Conservation (phyloP, 2,113 vertebrate species). For the Muntiacus muntjak region DNA sequence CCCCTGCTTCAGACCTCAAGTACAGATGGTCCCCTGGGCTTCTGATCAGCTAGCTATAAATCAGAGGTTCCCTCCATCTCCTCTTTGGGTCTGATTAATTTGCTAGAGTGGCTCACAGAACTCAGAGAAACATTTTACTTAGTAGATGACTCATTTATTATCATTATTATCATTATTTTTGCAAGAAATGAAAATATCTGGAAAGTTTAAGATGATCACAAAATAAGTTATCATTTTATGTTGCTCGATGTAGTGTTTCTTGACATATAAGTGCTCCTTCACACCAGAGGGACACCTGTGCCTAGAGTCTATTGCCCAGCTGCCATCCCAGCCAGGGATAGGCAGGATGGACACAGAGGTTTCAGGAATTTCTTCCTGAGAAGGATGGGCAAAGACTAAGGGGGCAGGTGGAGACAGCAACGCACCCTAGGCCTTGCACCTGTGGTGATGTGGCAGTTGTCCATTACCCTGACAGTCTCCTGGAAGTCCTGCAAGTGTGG, state of each 20-base stretch:
- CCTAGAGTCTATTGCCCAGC: not conserved
- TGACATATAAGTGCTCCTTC: not conserved
- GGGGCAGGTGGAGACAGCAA: fast-evolving
- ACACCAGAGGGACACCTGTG: not conserved
- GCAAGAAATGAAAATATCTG: not conserved
- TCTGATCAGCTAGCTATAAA: not conserved
- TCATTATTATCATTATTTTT: not conserved
- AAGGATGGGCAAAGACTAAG: not conserved
- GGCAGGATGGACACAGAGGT: not conserved
- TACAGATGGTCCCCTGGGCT: not conserved
- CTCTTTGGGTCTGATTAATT: not conserved
- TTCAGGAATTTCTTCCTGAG: not conserved
- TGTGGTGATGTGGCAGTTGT: constrained; percentile 87
- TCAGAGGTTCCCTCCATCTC: not conserved
- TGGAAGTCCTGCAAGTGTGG: constrained; percentile 95
- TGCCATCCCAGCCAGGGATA: not conserved
- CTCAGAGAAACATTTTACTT: not conserved
- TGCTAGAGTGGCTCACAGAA: not conserved
- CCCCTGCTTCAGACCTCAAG: not conserved
- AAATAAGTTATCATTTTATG: not conserved
- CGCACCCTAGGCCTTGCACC: not conserved
- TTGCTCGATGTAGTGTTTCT: not conserved
- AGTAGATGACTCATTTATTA: not conserved
- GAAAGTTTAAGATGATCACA: not conserved
- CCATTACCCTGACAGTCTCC: constrained; percentile 92